phyloP scores from a whole-genome alignment of 2,797 vertebrate species.

The Pelobates cultripes region DNA sequence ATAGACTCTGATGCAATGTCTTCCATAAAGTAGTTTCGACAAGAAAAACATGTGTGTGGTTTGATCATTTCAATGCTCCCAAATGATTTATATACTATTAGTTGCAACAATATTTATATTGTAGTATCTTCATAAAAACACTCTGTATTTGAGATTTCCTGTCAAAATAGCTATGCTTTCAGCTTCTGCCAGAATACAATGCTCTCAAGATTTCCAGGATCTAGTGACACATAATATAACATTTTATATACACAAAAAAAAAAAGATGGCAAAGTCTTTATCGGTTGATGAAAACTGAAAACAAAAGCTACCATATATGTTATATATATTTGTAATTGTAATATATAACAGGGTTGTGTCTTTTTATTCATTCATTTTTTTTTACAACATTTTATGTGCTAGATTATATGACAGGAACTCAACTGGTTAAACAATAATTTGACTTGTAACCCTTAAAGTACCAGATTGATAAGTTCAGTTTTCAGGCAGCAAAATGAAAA shows the following conservation, averaged over 20 bases:
- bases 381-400: too few species aligned
- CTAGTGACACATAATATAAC: conserved; percentile 58
- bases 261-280: conserved; percentile 59
- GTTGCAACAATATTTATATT: conserved; percentile 52
- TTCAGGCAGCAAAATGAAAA: too few species aligned
- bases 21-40: conserved; percentile 33
- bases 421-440: too few species aligned
- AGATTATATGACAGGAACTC: too few species aligned
- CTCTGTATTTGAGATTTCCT: conserved; percentile 52
- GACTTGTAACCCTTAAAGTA: too few species aligned
- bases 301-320: conserved; percentile 19
- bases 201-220: conserved; percentile 61
- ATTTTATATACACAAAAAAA: conserved; percentile 59
- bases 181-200: conserved; percentile 63
- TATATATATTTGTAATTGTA: neutral
- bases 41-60: conserved; percentile 44
- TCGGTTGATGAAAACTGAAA: conserved; percentile 57
- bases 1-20: conserved; percentile 16
- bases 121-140: conserved; percentile 44
- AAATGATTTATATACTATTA: conserved; percentile 50
- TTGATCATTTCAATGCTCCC: conserved; percentile 25
- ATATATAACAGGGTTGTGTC: neutral
- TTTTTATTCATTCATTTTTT: too few species aligned
- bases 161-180: conserved; percentile 57
- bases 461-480: too few species aligned